phyloP scores from a whole-genome alignment of 2,888 invertebrate species.

The Alcis repandata region DNA sequence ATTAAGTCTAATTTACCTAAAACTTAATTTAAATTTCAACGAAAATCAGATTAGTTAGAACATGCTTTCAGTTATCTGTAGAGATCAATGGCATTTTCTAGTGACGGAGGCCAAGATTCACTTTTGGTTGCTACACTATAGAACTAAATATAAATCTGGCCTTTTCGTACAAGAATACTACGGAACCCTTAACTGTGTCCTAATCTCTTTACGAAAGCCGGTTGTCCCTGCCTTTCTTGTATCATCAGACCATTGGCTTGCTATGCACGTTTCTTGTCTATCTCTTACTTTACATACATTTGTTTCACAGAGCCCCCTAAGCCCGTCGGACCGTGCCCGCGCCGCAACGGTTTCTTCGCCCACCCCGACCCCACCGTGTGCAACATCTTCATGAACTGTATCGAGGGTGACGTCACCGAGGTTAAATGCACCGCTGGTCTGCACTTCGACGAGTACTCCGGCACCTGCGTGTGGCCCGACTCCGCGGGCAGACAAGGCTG shows the following conservation, averaged over 20 bases:
- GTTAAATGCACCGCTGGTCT: slow-evolving; percentile 95
- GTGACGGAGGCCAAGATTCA: too few relatives aligned
- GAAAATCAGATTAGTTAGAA: too few relatives aligned
- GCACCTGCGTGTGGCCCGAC: slow-evolving; percentile 96
- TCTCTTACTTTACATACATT: neutral
- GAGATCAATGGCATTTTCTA: too few relatives aligned
- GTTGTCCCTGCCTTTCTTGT: too few relatives aligned
- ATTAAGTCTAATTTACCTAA: neutral
- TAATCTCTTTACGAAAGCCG: too few relatives aligned
- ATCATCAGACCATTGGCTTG: too few relatives aligned
- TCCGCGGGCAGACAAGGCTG: slow-evolving; percentile 92
- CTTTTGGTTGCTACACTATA: too few relatives aligned
- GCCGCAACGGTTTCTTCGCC: slow-evolving; percentile 96
- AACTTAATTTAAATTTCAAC: too few relatives aligned
- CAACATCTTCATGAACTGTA: slow-evolving; percentile 95
- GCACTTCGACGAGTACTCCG: slow-evolving; percentile 95
- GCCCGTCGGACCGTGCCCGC: slow-evolving; percentile 90
- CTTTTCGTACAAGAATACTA: too few relatives aligned
- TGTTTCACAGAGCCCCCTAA: slow-evolving; percentile 90
- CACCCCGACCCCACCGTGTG: slow-evolving; percentile 94
- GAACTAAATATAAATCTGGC: too few relatives aligned
- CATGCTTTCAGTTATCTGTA: too few relatives aligned
- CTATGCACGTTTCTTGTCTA: neutral
- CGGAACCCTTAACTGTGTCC: too few relatives aligned
- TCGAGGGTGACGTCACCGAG: slow-evolving; percentile 93